Percentiles rank a stretch among this genome's conserved stretches.
Evolutionary conservation across 1,140 invertebrate species (phyloP).

Genomic region (Leptopilina boulardi): DNA sequence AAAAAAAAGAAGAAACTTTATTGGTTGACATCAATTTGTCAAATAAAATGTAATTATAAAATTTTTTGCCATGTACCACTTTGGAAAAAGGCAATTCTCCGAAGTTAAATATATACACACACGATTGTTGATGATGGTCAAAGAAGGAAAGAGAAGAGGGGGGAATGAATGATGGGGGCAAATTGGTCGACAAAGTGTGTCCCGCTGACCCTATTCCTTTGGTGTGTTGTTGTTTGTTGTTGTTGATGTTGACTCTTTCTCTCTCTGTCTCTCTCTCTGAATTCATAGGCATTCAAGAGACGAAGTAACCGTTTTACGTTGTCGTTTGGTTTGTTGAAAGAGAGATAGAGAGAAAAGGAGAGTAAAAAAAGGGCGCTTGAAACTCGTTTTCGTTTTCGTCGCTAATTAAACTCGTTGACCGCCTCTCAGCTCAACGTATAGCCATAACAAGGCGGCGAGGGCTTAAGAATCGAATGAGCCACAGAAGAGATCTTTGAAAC

Average conservation of each 20-base stretch:
- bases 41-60: background rate
- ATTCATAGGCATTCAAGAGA: constrained; percentile 42
- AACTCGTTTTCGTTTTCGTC: constrained; percentile 78
- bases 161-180: background rate
- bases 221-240: background rate
- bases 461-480: constrained; percentile 53
- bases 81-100: background rate
- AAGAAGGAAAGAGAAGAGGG: background rate
- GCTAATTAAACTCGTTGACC: constrained; percentile 77
- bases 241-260: constrained; percentile 45
- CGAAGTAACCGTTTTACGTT: constrained; percentile 47
- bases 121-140: background rate
- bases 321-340: constrained; percentile 21
- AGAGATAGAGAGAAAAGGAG: constrained; percentile 21
- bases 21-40: background rate
- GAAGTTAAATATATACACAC: background rate
- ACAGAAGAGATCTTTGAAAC: constrained; percentile 41
- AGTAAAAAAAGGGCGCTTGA: constrained; percentile 68
- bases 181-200: constrained; percentile 53
- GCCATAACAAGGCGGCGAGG: constrained; percentile 72
- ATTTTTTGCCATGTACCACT: background rate
- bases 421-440: constrained; percentile 64
- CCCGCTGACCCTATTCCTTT: constrained; percentile 67
- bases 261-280: too few species aligned
- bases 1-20: background rate